These are phyloP conservation scores for Drosophila yooni DNA, from an alignment of 2,888 invertebrate genomes.

Conservation along the genomic window DNA sequence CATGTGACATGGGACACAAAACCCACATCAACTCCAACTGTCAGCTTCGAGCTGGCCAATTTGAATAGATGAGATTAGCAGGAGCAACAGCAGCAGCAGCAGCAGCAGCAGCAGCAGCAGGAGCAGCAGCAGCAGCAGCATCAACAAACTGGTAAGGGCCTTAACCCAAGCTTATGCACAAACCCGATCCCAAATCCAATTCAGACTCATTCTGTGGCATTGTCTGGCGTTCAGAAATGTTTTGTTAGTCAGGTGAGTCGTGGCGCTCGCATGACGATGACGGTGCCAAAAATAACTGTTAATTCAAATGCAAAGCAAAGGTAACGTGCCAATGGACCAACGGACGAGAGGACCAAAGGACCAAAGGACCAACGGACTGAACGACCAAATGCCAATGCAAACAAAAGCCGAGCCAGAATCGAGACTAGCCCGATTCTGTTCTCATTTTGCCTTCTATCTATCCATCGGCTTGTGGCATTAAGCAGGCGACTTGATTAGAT, in stretches of 20 bases:
- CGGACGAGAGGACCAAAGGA: conserved; percentile 37
- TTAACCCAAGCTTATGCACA: conserved; percentile 2
- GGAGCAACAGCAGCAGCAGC: background rate
- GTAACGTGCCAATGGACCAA: conserved; percentile 74
- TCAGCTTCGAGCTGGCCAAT: conserved; percentile 46
- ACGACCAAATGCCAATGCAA: conserved; percentile 75
- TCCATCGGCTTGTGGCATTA: conserved; percentile 36
- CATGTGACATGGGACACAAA: conserved; percentile 34
- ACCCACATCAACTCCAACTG: conserved; percentile 5
- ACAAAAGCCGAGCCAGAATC: conserved; percentile 45
- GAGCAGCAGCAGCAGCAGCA: background rate
- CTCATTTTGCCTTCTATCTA: background rate
- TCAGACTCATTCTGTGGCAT: conserved; percentile 40
- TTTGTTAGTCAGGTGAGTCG: conserved; percentile 33
- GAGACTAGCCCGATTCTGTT: background rate
- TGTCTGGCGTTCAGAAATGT: conserved; percentile 45
- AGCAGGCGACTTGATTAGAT: conserved; percentile 70
- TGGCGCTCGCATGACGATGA: conserved; percentile 11
- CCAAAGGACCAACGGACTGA: conserved; percentile 36
- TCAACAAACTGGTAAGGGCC: background rate
- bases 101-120: background rate
- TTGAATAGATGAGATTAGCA: conserved; percentile 73
- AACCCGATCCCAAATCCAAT: conserved; percentile 10
- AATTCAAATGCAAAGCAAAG: conserved; percentile 77
- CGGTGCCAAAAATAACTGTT: conserved; percentile 80